Percentiles rank a stretch among this genome's conserved stretches.
These are phyloP conservation scores for Anneissia japonica DNA, from an alignment of 35 echinoderm and acorn worm species.

Conservation along the genomic window DNA sequence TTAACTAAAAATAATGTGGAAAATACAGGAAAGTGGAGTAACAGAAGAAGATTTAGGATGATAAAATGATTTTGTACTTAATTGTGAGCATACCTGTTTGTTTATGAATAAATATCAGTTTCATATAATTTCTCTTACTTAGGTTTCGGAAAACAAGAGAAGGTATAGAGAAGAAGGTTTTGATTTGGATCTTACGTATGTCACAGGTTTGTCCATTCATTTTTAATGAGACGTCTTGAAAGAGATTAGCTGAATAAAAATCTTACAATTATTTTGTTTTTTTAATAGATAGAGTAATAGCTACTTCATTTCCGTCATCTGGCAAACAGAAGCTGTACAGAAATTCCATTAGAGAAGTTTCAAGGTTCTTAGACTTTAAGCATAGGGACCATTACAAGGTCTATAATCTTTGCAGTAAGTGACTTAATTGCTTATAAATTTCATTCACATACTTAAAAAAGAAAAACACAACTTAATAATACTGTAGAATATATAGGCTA, in stretches of 20 bases:
- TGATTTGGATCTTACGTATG: slow-evolving; percentile 84
- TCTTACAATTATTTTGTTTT: not conserved
- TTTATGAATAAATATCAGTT: no score
- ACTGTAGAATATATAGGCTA: not conserved
- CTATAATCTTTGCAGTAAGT: slow-evolving; percentile 84
- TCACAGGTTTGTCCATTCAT: slow-evolving; percentile 46
- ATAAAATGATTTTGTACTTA: no score
- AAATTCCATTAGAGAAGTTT: slow-evolving; percentile 77
- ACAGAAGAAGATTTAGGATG: no score
- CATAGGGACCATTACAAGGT: slow-evolving; percentile 78
- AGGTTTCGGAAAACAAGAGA: slow-evolving; percentile 96
- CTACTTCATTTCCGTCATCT: slow-evolving; percentile 84
- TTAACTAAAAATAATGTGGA: no score
- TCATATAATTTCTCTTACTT: not conserved
- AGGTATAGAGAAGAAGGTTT: slow-evolving; percentile 76
- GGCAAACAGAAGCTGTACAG: slow-evolving; percentile 74
- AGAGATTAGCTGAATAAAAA: not conserved
- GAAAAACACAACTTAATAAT: not conserved
- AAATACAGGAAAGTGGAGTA: no score
- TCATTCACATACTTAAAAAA: not conserved
- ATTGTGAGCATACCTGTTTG: no score
- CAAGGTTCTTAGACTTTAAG: slow-evolving; percentile 65
- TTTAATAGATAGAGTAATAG: slow-evolving; percentile 61
- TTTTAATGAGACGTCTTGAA: no score
- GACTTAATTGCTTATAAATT: not conserved